These are phyloP conservation scores for Cerastis leucographa DNA, from an alignment of 2,888 invertebrate species.

Conservation along the genomic window DNA sequence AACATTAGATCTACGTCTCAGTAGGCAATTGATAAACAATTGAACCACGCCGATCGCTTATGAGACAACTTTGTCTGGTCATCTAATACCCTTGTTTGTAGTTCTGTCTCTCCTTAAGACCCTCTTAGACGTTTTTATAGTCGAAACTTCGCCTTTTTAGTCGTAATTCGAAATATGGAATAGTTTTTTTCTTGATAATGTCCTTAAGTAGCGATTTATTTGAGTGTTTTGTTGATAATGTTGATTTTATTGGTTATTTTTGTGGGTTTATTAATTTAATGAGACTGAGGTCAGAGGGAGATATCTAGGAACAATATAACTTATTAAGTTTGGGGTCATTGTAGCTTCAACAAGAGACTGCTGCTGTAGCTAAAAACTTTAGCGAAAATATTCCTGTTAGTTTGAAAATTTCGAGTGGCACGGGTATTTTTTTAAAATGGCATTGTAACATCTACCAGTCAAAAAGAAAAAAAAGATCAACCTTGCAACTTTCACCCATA, in stretches of 20 bases:
- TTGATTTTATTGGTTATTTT: conserved; percentile 37
- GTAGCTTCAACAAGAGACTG: no score
- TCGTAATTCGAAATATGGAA: conserved; percentile 76
- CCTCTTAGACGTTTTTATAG: conserved; percentile 83
- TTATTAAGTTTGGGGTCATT: not conserved
- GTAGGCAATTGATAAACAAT: conserved; percentile 74
- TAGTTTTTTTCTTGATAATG: conserved; percentile 69
- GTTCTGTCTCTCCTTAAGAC: conserved; percentile 77
- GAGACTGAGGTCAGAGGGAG: not conserved
- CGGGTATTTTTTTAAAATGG: not conserved
- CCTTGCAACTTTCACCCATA: not conserved
- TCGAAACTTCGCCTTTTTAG: conserved; percentile 77
- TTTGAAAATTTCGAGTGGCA: not conserved
- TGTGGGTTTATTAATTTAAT: conserved; percentile 32
- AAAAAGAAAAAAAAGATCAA: not conserved
- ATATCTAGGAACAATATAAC: not conserved
- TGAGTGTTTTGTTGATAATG: conserved; percentile 51
- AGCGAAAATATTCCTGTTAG: not conserved
- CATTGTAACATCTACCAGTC: no score
- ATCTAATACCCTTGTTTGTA: conserved; percentile 80
- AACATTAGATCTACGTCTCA: conserved; percentile 18
- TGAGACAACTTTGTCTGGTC: conserved; percentile 76
- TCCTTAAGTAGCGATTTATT: conserved; percentile 51
- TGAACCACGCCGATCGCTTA: conserved; percentile 76
- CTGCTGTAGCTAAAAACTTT: not conserved